Evolutionary conservation across 1,140 invertebrate species (phyloP), one percentile per base, ranked within the genome.

Genomic region (Zaprionus ornatus): DNA sequence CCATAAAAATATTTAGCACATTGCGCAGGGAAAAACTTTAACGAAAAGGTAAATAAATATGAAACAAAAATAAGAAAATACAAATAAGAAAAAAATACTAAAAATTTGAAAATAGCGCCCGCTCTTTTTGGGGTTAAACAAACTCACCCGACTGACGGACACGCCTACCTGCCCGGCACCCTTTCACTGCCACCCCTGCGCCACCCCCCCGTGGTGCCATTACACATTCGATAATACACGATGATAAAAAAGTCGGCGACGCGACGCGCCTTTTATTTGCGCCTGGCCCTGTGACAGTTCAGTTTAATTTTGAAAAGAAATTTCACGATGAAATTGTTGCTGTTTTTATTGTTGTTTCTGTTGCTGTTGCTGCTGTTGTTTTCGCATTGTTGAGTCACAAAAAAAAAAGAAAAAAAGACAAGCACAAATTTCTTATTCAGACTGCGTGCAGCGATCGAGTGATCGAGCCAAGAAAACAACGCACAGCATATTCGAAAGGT

Each of bases 251-350:
- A n/a, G 23, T 25, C 10, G 57, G 17, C 52, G 45, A 70, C n/a
- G 54, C 32, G 59, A 29, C 83, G 45, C 84, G 79, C 83, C 83
- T 88, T 85, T 84, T 87, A 80, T 87, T 90, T 88, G 85, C 64
- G 85, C 67, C 73, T 76, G 68, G 81, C 65, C 57, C 57, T 64
- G 74, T 79, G 78, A 76, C 84, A 76, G 76, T 73, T 73, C 40
- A 67, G 66, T 72, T 87, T 63, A 77, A 87, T 88, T 88, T 82
- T 82, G 67, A 82, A 87, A 82, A 87, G 71, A 80, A 88, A 87
- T 88, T 82, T 82, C 73, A 77, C 63, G 63, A 73, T 75, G 74
- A 68, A 74, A 88, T 74, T 73, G 67, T 77, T 77, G 60, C 62
- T 65, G 45, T 52, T 80, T 63, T 59, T 66, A 40, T 60, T 74